Evolutionary conservation across 2,113 vertebrate species (phyloP).

Genomic region (Sinocyclocheilus maitianheensis): DNA sequence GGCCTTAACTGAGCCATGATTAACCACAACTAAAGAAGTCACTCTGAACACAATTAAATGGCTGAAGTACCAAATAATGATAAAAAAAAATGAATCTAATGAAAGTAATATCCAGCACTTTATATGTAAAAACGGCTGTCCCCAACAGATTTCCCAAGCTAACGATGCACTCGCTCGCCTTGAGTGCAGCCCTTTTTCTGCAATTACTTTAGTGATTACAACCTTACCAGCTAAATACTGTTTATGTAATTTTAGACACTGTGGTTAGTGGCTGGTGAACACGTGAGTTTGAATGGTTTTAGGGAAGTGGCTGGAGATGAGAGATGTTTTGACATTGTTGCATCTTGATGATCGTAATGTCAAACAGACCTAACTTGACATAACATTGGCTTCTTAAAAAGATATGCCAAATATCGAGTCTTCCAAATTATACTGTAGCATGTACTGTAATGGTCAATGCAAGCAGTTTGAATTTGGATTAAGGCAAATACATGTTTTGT

Average conservation of each 20-base stretch:
- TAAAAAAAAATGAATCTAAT: background rate
- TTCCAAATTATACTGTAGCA: conserved; percentile 56
- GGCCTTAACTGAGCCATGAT: conserved; percentile 25
- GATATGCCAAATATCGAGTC: conserved; percentile 59
- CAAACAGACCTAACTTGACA: conserved; percentile 58
- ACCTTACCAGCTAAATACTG: conserved; percentile 20
- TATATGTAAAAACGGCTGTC: background rate
- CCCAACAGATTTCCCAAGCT: conserved; percentile 24
- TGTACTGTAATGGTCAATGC: too few relatives aligned
- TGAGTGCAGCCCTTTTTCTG: background rate
- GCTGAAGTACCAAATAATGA: background rate
- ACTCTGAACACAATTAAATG: conserved; percentile 34
- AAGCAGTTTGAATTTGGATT: too few relatives aligned
- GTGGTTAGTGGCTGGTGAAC: background rate
- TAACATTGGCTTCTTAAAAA: conserved; percentile 66
- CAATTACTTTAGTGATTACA: conserved; percentile 21
- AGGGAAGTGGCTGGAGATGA: background rate
- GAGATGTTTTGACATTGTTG: conserved; percentile 53
- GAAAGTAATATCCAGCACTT: conserved; percentile 7
- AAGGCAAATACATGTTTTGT: conserved; percentile 41
- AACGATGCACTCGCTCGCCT: background rate
- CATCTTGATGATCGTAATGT: conserved; percentile 51
- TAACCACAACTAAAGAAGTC: conserved; percentile 22
- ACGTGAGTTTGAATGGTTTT: background rate
- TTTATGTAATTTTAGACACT: conserved; percentile 11